Conservation (phyloP, 2,113 vertebrate genomes). For the Clarias magur region DNA sequence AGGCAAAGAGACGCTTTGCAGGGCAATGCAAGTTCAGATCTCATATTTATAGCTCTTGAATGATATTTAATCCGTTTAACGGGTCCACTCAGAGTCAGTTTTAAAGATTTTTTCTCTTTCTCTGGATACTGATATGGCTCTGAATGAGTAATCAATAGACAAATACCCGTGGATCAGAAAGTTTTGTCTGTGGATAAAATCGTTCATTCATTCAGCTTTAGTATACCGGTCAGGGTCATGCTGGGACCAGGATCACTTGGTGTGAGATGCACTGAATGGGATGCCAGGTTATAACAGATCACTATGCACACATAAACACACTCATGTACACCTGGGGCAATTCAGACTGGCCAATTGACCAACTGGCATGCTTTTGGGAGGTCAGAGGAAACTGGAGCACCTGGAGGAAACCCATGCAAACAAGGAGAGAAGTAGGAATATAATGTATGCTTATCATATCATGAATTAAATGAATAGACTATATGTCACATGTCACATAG, state of each 20-base stretch:
- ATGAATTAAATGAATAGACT: background rate
- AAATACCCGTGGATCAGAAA: background rate
- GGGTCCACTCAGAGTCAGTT: background rate
- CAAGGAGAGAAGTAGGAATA: background rate
- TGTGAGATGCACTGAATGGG: background rate
- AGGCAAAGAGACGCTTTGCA: background rate
- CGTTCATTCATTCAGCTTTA: background rate
- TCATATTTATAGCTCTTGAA: conserved; percentile 17
- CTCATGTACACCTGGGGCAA: background rate
- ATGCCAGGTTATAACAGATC: background rate
- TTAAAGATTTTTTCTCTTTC: background rate
- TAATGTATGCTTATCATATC: background rate
- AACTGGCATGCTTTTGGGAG: background rate
- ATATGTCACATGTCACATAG: background rate
- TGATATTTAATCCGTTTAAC: background rate
- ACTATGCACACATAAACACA: background rate
- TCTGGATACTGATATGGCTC: background rate
- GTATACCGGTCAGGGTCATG: background rate
- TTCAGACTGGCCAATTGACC: background rate
- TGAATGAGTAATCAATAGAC: conserved; percentile 9
- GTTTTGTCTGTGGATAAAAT: background rate
- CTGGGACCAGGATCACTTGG: background rate
- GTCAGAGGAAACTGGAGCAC: background rate
- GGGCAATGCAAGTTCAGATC: conserved; percentile 5
- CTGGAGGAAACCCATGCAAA: background rate